These are phyloP conservation scores for Acromyrmex charruanus DNA, from an alignment of 1,140 invertebrate genomes.

Conservation along the genomic window DNA sequence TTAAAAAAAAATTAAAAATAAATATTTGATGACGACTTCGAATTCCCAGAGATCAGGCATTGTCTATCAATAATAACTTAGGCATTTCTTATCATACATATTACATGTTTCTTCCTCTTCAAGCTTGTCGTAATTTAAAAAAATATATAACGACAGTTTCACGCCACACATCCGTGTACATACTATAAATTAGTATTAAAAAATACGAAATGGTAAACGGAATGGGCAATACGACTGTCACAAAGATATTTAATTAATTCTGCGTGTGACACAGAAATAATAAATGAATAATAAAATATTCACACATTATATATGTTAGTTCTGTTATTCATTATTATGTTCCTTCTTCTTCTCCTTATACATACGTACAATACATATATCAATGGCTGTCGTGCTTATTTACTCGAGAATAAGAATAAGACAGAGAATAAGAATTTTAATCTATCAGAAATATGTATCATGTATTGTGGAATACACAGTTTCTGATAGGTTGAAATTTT, in stretches of 20 bases:
- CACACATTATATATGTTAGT: not conserved
- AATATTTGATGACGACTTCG: not conserved
- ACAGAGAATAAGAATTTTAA: too few relatives aligned
- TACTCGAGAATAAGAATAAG: too few relatives aligned
- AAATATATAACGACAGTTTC: not conserved
- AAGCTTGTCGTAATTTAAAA: not conserved
- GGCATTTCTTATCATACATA: not conserved
- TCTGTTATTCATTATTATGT: not conserved
- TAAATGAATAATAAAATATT: constrained; percentile 8
- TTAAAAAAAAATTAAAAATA: not conserved
- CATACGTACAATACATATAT: too few relatives aligned
- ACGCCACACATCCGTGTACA: not conserved
- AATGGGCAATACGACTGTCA: not conserved
- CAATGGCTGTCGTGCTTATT: too few relatives aligned
- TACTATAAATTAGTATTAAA: not conserved
- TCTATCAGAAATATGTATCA: too few relatives aligned
- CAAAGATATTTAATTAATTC: not conserved
- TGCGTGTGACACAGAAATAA: not conserved
- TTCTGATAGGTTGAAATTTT: too few relatives aligned
- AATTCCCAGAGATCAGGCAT: not conserved
- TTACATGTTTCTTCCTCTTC: not conserved
- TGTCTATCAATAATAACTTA: not conserved
- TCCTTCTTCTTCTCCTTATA: not conserved
- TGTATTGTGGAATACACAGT: too few relatives aligned
- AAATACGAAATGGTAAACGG: not conserved